phyloP scores from a whole-genome alignment of 1,140 invertebrate species.

The Dolichoris vasculosae region DNA sequence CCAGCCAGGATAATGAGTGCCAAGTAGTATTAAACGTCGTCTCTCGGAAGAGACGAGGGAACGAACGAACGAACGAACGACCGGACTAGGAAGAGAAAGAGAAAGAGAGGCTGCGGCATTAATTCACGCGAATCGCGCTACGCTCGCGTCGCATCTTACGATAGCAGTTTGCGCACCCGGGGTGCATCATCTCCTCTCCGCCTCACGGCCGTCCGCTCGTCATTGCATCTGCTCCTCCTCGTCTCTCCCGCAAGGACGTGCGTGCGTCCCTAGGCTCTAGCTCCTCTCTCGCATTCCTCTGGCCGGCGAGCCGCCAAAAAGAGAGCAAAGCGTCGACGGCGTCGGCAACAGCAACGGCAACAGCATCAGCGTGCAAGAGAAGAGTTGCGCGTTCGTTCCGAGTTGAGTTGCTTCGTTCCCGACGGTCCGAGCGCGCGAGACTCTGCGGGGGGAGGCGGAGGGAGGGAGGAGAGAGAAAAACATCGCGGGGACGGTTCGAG shows the following conservation, averaged over 20 bases:
- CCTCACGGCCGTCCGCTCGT: conserved; percentile 45
- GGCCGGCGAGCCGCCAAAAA: conserved; percentile 18
- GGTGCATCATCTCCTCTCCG: neutral
- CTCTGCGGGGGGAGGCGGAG: too few relatives aligned
- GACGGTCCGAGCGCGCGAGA: too few relatives aligned
- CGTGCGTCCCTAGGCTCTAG: neutral
- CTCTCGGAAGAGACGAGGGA: neutral
- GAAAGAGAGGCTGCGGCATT: conserved; percentile 29
- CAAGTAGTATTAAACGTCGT: conserved; percentile 19
- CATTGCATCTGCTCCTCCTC: neutral
- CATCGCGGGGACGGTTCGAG: neutral
- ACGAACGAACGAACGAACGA: neutral
- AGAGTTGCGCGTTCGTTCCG: neutral
- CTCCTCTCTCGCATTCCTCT: conserved; percentile 25
- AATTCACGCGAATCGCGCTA: conserved; percentile 34
- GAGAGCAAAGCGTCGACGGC: conserved; percentile 16
- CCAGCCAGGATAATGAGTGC: conserved; percentile 42
- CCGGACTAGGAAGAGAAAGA: neutral
- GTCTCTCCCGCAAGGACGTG: conserved; percentile 11
- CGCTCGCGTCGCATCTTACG: neutral
- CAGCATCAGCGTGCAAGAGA: neutral
- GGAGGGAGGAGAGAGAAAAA: neutral
- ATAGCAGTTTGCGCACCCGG: neutral
- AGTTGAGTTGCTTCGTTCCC: neutral
- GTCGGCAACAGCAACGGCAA: neutral